phyloP scores from a whole-genome alignment of 2,888 invertebrate species.

The Euplexia lucipara region DNA sequence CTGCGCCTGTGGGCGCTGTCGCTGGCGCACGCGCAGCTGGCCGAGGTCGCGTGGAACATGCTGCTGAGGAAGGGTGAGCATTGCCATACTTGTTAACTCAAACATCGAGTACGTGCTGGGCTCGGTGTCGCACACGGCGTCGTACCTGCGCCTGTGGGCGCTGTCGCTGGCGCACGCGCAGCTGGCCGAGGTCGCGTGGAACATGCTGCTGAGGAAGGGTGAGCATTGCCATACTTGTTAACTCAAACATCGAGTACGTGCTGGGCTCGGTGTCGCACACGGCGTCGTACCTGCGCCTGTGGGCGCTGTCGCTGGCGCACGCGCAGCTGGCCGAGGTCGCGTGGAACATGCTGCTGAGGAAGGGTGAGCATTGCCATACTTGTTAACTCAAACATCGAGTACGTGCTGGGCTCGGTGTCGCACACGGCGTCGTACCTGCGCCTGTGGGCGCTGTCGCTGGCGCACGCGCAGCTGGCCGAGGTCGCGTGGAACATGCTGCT shows the following conservation, averaged over 20 bases:
- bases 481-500: conserved; percentile 99
- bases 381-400: too few species aligned
- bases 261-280: conserved; percentile 99
- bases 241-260: conserved; percentile 99
- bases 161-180: conserved; percentile 99
- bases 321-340: conserved; percentile 98
- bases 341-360: conserved; percentile 97
- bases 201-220: conserved; percentile 96
- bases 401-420: conserved; percentile 99
- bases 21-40: conserved; percentile 98
- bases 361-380: conserved; percentile 85
- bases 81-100: too few species aligned
- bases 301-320: conserved; percentile 99
- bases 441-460: conserved; percentile 99
- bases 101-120: conserved; percentile 99
- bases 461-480: conserved; percentile 98
- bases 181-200: conserved; percentile 98
- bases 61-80: conserved; percentile 94
- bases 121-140: conserved; percentile 99
- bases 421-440: conserved; percentile 99
- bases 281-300: conserved; percentile 99
- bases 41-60: conserved; percentile 98
- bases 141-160: conserved; percentile 99
- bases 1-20: conserved; percentile 99
- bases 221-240: conserved; percentile 43